phyloP scores from a whole-genome alignment of 2,888 invertebrate species.

The Melieria omissa region DNA sequence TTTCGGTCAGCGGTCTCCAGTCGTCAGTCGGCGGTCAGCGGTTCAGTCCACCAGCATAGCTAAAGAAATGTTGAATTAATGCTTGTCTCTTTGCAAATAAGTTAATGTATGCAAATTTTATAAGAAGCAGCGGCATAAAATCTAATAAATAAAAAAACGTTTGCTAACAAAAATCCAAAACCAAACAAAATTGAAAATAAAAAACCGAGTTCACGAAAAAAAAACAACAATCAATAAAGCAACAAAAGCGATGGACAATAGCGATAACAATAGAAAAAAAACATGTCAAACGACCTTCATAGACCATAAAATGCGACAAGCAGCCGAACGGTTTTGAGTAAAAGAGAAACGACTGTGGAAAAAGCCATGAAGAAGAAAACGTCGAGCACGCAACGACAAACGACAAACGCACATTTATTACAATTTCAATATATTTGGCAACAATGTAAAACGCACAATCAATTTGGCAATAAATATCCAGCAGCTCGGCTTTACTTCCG shows the following conservation, averaged over 20 bases:
- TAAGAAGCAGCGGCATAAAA: background rate
- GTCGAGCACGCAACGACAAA: too few species aligned
- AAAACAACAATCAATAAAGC: conserved; percentile 4
- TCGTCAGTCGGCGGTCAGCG: too few species aligned
- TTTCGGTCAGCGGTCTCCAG: too few species aligned
- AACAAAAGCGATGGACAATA: background rate
- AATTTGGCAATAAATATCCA: conserved; percentile 50
- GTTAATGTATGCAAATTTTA: conserved; percentile 23
- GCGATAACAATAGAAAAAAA: conserved; percentile 40
- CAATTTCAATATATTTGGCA: conserved; percentile 51
- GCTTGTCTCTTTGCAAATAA: conserved; percentile 15
- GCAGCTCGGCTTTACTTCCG: conserved; percentile 22
- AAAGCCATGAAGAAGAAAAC: background rate
- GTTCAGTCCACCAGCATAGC: too few species aligned
- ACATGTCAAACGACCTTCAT: conserved; percentile 52
- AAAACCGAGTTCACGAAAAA: background rate
- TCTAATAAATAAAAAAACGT: background rate
- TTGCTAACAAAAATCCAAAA: background rate
- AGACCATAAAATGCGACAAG: conserved; percentile 52
- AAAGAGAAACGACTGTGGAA: conserved; percentile 9
- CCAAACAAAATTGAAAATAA: background rate
- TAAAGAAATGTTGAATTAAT: conserved; percentile 7
- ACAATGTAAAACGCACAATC: conserved; percentile 56
- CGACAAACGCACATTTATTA: conserved; percentile 47
- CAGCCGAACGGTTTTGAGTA: background rate